Base-by-base conservation (phyloP, 2,113 vertebrate genomes). In the Mionectes macconnelli region DNA sequence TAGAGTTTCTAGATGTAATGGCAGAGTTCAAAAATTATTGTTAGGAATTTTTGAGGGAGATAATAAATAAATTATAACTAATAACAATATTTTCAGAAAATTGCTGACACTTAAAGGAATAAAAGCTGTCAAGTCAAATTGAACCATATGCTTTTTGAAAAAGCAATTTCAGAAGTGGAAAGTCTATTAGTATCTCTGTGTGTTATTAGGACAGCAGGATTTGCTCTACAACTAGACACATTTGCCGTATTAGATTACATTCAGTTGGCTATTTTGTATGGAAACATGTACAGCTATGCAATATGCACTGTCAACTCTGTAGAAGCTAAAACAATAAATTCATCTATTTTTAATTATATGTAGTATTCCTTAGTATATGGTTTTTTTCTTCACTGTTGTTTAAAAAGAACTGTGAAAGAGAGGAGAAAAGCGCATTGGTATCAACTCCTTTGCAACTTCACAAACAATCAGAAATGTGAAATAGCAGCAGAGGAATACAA, bases 1-100 rank as follows among this genome's bases (percentile, higher is more conserved):
- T 74, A 75, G 64, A 73, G 39, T 73, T 93, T 84, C 60, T 67
- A 74, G 87, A 89, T 64, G 24, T 88, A 87, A 78, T 89, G 70
- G 28, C 35, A 94, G 76, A 88, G 92, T 90, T 94, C 86, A 91
- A 63, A 96, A 90, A 69, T 79, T 74, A 81, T 89, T 87, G 87
- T 79, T 90, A 91, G 44, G 47, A 72, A 85, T 93, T 94, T 94
- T 95, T 93, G 72, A 75, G 77, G 52, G 39, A 75, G 68, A 50
- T 88, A 91, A 96, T 97, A 94, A 95, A 84, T 94, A 77, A 91
- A 94, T 93, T 92, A 94, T 85, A 94, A 87, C 60, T 86, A 96
- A 89, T 94, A 92, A 92, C 76, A 93, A 91, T 88, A 85, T 91
- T 96, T 94, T 91, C 42, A 94, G 30, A 53, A 91, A 96, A 94